These are phyloP conservation scores for Leptatherina wallacei DNA, from an alignment of 2,797 vertebrate genomes.

Conservation along the genomic window DNA sequence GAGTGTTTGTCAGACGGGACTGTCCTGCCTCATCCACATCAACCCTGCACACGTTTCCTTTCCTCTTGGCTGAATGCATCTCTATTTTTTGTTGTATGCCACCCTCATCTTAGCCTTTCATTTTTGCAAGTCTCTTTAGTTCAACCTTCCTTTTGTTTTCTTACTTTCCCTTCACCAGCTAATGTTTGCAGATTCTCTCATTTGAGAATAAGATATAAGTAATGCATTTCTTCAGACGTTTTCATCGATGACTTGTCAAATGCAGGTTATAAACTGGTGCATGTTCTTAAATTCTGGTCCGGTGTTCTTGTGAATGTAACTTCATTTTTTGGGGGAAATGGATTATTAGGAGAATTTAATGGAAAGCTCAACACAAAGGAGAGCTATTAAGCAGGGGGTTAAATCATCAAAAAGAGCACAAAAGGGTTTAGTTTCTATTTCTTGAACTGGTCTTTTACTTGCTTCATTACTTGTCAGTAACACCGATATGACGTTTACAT, in stretches of 20 bases:
- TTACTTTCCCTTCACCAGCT: not conserved
- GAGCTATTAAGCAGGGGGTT: not conserved
- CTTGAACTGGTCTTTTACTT: not conserved
- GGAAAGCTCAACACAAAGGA: not conserved
- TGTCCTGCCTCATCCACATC: constrained; percentile 62
- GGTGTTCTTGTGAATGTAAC: constrained; percentile 1
- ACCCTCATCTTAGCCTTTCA: not conserved
- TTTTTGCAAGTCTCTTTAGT: not conserved
- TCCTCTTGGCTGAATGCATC: constrained; percentile 22
- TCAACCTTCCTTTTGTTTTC: not conserved
- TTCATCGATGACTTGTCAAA: too few relatives aligned
- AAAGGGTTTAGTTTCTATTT: constrained; percentile 28
- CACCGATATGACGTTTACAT: constrained; percentile 34
- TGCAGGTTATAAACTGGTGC: not conserved
- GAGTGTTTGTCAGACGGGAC: constrained; percentile 57
- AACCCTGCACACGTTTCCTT: constrained; percentile 29
- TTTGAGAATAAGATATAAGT: not conserved
- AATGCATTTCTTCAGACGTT: not conserved
- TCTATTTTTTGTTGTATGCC: constrained; percentile 1
- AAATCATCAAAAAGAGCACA: not conserved
- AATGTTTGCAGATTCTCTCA: not conserved
- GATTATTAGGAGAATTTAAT: not conserved
- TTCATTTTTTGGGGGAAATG: not conserved
- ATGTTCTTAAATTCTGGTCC: not conserved
- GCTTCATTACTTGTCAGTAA: constrained; percentile 5